These are phyloP conservation scores for Lanistes nyassanus DNA, from an alignment of 1,140 invertebrate genomes.

Conservation along the genomic window DNA sequence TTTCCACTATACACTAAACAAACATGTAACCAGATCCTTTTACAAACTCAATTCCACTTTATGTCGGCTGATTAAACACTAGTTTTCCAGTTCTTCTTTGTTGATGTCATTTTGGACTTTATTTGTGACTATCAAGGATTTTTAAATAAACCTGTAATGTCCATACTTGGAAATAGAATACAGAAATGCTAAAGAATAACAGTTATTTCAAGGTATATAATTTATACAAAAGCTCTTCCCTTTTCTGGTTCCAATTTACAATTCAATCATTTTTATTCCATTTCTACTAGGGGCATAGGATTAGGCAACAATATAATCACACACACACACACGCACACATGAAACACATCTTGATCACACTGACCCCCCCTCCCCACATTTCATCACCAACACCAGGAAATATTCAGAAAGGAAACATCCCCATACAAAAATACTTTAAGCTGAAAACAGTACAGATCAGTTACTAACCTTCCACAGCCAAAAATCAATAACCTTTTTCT, in stretches of 20 bases:
- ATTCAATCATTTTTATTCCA: not conserved
- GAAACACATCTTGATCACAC: not conserved
- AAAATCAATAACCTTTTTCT: not conserved
- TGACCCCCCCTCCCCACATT: not conserved
- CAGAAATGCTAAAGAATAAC: not conserved
- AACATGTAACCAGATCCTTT: no score
- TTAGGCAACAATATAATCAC: not conserved
- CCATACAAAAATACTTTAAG: not conserved
- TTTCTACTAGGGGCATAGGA: not conserved
- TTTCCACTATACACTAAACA: no score
- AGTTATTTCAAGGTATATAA: not conserved
- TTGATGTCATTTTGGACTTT: no score
- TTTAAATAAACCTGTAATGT: no score
- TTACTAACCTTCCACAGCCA: no score
- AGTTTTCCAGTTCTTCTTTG: no score
- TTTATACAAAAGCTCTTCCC: not conserved
- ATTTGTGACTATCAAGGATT: no score
- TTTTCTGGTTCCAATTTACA: not conserved
- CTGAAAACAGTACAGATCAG: not conserved
- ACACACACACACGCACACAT: slow-evolving; percentile 1
- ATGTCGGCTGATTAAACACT: no score
- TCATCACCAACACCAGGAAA: not conserved
- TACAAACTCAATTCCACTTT: no score
- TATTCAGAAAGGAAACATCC: not conserved
- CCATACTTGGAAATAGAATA: not conserved